Percentiles rank a stretch among this genome's conserved stretches.
Conservation (phyloP, 2,797 vertebrate genomes). For the Gymnopithys bicolor region DNA sequence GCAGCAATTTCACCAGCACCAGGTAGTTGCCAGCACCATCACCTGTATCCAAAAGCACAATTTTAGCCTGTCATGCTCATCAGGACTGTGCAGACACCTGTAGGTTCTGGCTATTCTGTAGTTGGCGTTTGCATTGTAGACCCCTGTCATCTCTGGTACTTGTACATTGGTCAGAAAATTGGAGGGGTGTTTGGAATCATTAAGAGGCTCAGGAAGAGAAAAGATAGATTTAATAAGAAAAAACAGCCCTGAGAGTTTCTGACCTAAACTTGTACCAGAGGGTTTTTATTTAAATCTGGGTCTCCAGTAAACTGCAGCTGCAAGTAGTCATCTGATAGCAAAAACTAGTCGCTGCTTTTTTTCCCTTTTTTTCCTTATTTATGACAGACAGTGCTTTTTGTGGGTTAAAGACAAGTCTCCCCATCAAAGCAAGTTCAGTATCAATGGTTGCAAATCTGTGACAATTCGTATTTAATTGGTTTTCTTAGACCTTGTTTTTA, state of each 20-base stretch:
- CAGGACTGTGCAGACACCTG: slow-evolving; percentile 26
- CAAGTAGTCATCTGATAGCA: slow-evolving; percentile 14
- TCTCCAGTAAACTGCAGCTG: slow-evolving; percentile 51
- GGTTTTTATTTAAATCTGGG: slow-evolving; percentile 21
- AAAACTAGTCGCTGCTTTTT: slow-evolving; percentile 45
- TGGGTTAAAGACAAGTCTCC: slow-evolving; percentile 31
- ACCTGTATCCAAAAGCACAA: slow-evolving; percentile 66
- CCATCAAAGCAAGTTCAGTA: slow-evolving; percentile 33
- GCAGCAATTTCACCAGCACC: slow-evolving; percentile 58
- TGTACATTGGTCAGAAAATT: slow-evolving; percentile 39
- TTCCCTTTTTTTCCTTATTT: neutral
- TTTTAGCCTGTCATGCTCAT: neutral
- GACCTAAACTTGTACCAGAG: slow-evolving; percentile 49
- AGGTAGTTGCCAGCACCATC: slow-evolving; percentile 34
- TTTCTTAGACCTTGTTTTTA: slow-evolving; percentile 44
- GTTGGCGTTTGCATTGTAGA: slow-evolving; percentile 38
- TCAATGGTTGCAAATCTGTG: slow-evolving; percentile 28
- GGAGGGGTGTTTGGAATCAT: slow-evolving; percentile 52
- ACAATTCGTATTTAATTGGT: slow-evolving; percentile 11
- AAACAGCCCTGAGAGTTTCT: slow-evolving; percentile 64
- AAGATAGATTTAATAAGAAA: slow-evolving; percentile 42
- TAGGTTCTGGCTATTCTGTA: slow-evolving; percentile 5
- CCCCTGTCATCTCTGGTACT: slow-evolving; percentile 23
- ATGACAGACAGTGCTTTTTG: slow-evolving; percentile 13
- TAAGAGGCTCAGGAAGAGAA: slow-evolving; percentile 72